Conservation (phyloP, 2,888 invertebrate species). For the Gymnoscelis rufifasciata region DNA sequence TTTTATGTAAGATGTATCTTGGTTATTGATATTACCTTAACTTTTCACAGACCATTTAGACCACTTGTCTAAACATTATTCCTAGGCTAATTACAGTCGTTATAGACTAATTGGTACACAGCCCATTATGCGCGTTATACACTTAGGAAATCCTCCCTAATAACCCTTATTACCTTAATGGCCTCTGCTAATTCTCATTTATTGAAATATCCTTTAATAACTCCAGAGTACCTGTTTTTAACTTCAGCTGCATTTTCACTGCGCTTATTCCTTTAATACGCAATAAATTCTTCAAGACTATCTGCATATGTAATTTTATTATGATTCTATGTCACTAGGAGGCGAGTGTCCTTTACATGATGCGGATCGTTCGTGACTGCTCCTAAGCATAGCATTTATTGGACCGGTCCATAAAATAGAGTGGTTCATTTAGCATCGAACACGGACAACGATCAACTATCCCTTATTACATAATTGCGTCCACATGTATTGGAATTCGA, state of each 20-base stretch:
- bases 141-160: constrained; percentile 7
- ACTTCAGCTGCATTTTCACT: constrained; percentile 41
- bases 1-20: too few species aligned
- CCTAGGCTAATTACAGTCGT: constrained; percentile 4
- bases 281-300: constrained; percentile 43
- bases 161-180: constrained; percentile 19
- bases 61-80: too few species aligned
- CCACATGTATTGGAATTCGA: constrained; percentile 1
- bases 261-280: constrained; percentile 39
- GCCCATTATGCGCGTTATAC: constrained; percentile 1
- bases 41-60: too few species aligned
- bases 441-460: constrained; percentile 34
- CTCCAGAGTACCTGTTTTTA: constrained; percentile 32
- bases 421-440: constrained; percentile 64
- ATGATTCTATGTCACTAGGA: constrained; percentile 41
- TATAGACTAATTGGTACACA: background rate
- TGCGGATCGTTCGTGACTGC: constrained; percentile 42
- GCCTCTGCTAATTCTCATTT: constrained; percentile 27
- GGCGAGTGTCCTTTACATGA: constrained; percentile 68
- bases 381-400: constrained; percentile 58
- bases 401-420: constrained; percentile 64
- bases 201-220: constrained; percentile 20
- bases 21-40: too few species aligned
- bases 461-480: constrained; percentile 63
- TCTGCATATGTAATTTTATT: constrained; percentile 64